Base-by-base conservation (phyloP, 2,113 vertebrate species). In the Halichoeres trimaculatus region DNA sequence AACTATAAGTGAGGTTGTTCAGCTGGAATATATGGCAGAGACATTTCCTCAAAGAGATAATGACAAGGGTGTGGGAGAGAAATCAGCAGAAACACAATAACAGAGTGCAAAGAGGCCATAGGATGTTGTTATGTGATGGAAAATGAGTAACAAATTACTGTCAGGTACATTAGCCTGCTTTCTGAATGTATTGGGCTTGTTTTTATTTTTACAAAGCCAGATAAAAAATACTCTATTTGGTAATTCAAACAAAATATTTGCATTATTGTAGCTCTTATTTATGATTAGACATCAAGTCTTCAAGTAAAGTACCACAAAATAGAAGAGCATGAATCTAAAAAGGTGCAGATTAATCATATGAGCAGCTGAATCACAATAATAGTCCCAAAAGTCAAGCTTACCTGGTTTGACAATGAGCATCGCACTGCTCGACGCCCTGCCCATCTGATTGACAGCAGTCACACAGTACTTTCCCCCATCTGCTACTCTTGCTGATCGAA, bases 401-500 rank as follows among this genome's bases (percentile, higher is more conserved):
- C 97, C 98, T 79, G 95, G 91, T 93, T 95, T 95, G 76, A 99
- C 94, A 2, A 90, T 90, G 67, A 99, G 93, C 1, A 92, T 91
- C 20, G 96, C 96, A 0, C 90, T 94, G 88, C 96, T 96, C 90
- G 93, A 94, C 45, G 92, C 92, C 60, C 92, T 94, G 38, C 97
- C 98, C 85, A 96, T 90, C 79, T 98, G 96, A 26, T 99, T 99
- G 70, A 92, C 91, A 3, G 97, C 97, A 0, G 94, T 96, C 41
- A 96, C 95, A 0, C 85, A 94, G 78, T 97, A 99, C 47, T 93
- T 95, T 3, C 98, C 98, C 0, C 94, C 94, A 10, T 99, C 96
- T 1, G 84, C 88, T 0, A 78, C 84, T 86, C 92, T 94, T 10
- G 94, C 94, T 14, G 94, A 94, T 78, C 92, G 93, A 52, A 99